These are phyloP conservation scores for Archegozetes longisetosus DNA, from an alignment of 1,140 invertebrate species.

Conservation along the genomic window DNA sequence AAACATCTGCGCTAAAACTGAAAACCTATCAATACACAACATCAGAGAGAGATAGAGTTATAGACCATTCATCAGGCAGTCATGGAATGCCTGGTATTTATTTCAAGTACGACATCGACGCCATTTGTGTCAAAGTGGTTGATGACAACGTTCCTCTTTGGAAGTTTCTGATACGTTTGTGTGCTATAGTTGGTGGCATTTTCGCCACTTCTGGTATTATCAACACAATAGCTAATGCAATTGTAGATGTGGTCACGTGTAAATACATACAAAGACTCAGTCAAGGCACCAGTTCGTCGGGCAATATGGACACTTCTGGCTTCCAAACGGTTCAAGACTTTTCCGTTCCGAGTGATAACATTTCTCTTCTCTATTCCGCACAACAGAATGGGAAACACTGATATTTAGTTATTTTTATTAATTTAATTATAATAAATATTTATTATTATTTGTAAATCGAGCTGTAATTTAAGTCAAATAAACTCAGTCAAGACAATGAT, in stretches of 20 bases:
- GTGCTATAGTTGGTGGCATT: constrained; percentile 75
- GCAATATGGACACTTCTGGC: neutral
- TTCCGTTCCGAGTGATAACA: neutral
- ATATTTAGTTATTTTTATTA: too few relatives aligned
- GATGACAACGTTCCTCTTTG: constrained; percentile 53
- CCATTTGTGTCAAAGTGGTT: constrained; percentile 64
- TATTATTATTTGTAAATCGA: too few relatives aligned
- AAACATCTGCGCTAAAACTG: constrained; percentile 36
- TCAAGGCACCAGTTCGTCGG: too few relatives aligned
- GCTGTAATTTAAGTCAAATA: too few relatives aligned
- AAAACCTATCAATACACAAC: constrained; percentile 87
- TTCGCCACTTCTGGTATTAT: constrained; percentile 56
- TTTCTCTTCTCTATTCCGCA: neutral
- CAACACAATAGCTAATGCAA: neutral
- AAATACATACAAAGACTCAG: too few relatives aligned
- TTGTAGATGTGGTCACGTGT: neutral
- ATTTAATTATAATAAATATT: too few relatives aligned
- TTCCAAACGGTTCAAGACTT: neutral
- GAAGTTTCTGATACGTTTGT: constrained; percentile 66
- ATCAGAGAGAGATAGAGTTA: constrained; percentile 56
- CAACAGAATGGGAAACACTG: neutral
- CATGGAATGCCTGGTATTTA: constrained; percentile 85
- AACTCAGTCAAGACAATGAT: too few relatives aligned
- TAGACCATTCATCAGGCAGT: constrained; percentile 53
- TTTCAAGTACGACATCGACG: constrained; percentile 83